Conservation (phyloP, 2,888 invertebrate species). For the Cybosia mesomella region DNA sequence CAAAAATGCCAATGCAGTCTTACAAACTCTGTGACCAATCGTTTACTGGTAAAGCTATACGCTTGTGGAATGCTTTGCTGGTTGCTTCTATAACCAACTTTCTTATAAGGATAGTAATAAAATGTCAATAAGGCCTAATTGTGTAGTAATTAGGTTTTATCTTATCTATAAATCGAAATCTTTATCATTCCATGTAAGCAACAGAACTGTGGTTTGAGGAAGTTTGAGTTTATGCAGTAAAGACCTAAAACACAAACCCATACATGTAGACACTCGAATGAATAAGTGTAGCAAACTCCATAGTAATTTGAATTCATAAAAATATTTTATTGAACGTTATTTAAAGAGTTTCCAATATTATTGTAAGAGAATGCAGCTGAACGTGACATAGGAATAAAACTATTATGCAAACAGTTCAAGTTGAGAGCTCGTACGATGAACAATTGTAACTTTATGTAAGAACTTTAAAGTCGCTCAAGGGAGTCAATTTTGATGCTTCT, state of each 20-base stretch:
- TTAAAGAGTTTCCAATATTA: constrained; percentile 65
- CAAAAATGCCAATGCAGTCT: too few species aligned
- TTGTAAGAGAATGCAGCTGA: constrained; percentile 61
- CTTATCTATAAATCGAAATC: too few species aligned
- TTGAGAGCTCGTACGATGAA: constrained; percentile 68
- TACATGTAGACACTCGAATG: constrained; percentile 24
- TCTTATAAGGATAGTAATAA: too few species aligned
- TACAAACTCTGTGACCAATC: too few species aligned
- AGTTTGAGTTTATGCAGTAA: neutral
- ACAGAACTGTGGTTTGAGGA: neutral
- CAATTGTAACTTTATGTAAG: constrained; percentile 67
- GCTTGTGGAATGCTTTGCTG: too few species aligned
- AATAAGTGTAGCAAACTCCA: constrained; percentile 35
- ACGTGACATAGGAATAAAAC: constrained; percentile 77
- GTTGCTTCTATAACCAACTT: too few species aligned
- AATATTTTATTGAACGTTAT: constrained; percentile 62
- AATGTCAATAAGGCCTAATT: too few species aligned
- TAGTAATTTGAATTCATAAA: constrained; percentile 54
- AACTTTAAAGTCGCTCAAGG: constrained; percentile 60
- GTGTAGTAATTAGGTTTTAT: too few species aligned
- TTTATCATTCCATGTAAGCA: neutral
- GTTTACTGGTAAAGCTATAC: too few species aligned
- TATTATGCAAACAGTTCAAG: constrained; percentile 76
- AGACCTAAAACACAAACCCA: neutral
- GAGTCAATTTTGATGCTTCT: constrained; percentile 58